Evolutionary conservation across 2,113 vertebrate genomes (phyloP).

Genomic region (Hemicordylus capensis): DNA sequence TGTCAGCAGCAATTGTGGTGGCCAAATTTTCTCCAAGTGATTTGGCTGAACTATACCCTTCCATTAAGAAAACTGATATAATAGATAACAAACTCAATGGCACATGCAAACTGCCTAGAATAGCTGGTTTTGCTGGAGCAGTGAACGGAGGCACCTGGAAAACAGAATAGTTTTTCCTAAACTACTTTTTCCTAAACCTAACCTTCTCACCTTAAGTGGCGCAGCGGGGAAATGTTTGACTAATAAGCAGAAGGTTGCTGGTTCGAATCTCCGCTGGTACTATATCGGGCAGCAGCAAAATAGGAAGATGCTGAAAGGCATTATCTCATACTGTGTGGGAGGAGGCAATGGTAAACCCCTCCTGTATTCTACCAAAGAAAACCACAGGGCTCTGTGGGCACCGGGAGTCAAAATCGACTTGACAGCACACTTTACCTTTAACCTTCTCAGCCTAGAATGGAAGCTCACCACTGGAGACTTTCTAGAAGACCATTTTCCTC

Average conservation of each 20-base stretch:
- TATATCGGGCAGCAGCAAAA: too few species aligned
- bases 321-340: too few species aligned
- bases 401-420: too few species aligned
- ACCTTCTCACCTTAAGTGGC: too few species aligned
- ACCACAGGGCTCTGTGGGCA: too few species aligned
- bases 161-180: background rate
- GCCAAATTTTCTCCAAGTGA: background rate
- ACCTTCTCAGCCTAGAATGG: background rate
- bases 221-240: too few species aligned
- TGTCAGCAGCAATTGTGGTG: background rate
- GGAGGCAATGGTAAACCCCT: too few species aligned
- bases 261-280: too few species aligned
- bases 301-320: too few species aligned
- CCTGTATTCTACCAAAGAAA: too few species aligned
- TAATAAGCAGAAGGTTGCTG: too few species aligned
- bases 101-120: background rate
- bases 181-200: background rate
- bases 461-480: background rate
- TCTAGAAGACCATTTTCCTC: background rate
- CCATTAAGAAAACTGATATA: background rate
- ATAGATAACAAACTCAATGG: background rate
- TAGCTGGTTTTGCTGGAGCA: fast-evolving
- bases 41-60: background rate
- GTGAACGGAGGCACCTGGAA: background rate
- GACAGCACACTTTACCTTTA: too few species aligned